phyloP scores from a whole-genome alignment of 2,797 vertebrate genomes.

The Scyliorhinus canicula region DNA sequence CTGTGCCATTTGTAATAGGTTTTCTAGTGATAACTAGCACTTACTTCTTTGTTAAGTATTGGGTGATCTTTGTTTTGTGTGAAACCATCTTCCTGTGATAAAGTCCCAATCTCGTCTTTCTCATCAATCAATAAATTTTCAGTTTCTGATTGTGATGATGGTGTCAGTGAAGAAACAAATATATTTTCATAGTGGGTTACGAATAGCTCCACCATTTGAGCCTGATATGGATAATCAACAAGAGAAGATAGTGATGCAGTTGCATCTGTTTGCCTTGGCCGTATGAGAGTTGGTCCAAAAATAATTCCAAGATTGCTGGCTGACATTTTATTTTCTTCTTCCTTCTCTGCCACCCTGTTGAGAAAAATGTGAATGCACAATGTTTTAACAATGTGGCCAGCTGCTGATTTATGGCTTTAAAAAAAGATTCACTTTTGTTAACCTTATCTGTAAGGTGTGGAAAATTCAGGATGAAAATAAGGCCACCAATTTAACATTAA shows the following conservation, averaged over 20 bases:
- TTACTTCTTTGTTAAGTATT: conserved; percentile 81
- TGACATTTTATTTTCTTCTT: conserved; percentile 95
- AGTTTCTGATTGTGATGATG: conserved; percentile 45
- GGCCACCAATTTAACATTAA: background rate
- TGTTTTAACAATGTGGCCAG: background rate
- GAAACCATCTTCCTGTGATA: conserved; percentile 67
- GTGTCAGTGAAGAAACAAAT: conserved; percentile 67
- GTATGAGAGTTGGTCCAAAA: conserved; percentile 89
- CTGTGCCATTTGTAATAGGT: background rate
- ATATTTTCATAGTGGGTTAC: conserved; percentile 75
- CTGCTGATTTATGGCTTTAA: background rate
- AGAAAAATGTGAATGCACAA: background rate
- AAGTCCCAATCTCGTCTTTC: conserved; percentile 44
- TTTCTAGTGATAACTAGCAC: conserved; percentile 45
- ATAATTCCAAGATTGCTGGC: conserved; percentile 93
- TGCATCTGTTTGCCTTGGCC: conserved; percentile 77
- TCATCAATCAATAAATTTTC: conserved; percentile 50
- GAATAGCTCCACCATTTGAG: conserved; percentile 83
- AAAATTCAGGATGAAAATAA: background rate
- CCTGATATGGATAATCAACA: conserved; percentile 92
- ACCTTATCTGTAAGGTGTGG: background rate
- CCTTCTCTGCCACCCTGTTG: conserved; percentile 77
- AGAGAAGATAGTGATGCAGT: conserved; percentile 87
- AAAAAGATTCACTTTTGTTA: background rate
- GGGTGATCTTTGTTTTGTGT: conserved; percentile 68